phyloP scores from a whole-genome alignment of 2,113 vertebrate species.

The Microcebus griseorufus region DNA sequence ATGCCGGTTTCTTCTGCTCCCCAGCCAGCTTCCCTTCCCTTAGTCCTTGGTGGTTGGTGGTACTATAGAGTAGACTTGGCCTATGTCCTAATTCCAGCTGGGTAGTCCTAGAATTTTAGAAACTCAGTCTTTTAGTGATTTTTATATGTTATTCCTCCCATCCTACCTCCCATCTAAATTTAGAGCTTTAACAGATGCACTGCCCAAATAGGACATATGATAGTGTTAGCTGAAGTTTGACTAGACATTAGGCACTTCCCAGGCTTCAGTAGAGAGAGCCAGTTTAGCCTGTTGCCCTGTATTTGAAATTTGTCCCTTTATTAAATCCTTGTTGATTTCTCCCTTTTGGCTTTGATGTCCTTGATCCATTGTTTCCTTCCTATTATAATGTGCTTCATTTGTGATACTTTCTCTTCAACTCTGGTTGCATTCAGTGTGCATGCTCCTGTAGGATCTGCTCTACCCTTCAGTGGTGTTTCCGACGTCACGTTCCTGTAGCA shows the following conservation, averaged over 20 bases:
- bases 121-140: slow-evolving; percentile 40
- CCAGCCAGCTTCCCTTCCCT: not conserved
- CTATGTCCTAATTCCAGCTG: slow-evolving; percentile 41
- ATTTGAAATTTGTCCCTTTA: slow-evolving; percentile 7
- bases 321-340: not conserved
- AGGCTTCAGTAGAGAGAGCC: slow-evolving; percentile 18
- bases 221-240: slow-evolving; percentile 41
- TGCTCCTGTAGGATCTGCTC: not conserved
- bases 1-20: not conserved
- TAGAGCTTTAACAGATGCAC: slow-evolving; percentile 61
- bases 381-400: not conserved
- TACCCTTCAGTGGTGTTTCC: not conserved
- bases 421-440: slow-evolving; percentile 26
- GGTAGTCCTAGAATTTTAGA: slow-evolving; percentile 72
- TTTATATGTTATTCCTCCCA: not conserved
- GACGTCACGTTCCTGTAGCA: not conserved
- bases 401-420: not conserved
- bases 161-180: not conserved
- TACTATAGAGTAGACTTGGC: slow-evolving; percentile 6
- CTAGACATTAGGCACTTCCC: slow-evolving; percentile 46
- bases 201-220: not conserved
- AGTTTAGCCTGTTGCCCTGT: not conserved
- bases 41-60: not conserved
- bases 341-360: not conserved
- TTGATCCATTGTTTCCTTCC: not conserved